Evolutionary conservation across 2,888 invertebrate genomes (phyloP), one percentile per base, ranked within the genome.

Genomic region (Philonicus albiceps): DNA sequence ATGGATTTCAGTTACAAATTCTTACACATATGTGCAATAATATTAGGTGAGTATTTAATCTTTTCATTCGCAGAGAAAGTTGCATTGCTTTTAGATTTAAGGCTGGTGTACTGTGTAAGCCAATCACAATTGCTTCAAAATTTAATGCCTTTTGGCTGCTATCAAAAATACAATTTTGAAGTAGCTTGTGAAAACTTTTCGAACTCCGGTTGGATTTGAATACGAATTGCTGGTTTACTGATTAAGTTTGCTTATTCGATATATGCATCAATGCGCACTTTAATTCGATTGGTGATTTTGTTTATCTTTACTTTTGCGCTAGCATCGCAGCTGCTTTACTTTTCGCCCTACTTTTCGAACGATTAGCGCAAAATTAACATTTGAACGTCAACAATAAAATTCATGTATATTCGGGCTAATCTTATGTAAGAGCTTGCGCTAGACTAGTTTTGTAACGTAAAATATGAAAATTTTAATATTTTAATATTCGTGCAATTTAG

Each of bases 1-100:
- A 91, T 91, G 91, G 90, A 91, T 91, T 90, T 91, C 90, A 91
- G 90, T 90, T 91, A 91, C 90, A 91, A 90, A 90, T 90, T 90
- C 90, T 90, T 91, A 91, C 91, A 90, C 90, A 90, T 91, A 90
- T 91, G 91, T 90, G 91, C 90, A 90, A 90, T 91, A 90, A 90
- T 91, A 90, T 90, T 91, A 90, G 91, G 91, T 91, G 88, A 91
- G 91, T 88, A 83, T 40, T 64, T 22, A 85, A 49, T 43, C 64
- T 19, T 76, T 76, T 16, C 34, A 40, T 37, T 76, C 19, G 40
- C 34, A 76, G 37, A 76, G 76, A 76, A 76, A 53, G 22, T 37
- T 49, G 31, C 53, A 72, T 37, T 49, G 13, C 31, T 76, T 85
- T 34, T 76, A 64, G 73, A 43, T 37, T 19, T 8, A 27, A 22